phyloP scores from a whole-genome alignment of 2,888 invertebrate species.

The Ennomos quercinarius region DNA sequence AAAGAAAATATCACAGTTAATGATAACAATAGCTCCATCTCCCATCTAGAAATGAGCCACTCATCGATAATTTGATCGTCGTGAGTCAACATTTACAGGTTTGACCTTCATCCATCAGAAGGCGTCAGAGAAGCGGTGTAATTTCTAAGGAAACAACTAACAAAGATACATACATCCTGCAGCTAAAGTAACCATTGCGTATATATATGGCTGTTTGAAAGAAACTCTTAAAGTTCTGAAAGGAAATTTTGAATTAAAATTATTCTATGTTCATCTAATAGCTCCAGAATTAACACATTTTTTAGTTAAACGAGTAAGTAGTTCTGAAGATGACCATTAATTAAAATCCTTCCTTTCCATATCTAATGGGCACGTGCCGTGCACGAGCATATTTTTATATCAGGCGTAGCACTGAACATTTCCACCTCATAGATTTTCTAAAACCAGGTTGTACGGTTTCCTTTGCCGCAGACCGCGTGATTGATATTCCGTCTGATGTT shows the following conservation, averaged over 20 bases:
- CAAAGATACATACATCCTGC: slow-evolving; percentile 10
- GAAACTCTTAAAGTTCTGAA: no score
- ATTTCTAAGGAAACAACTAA: slow-evolving; percentile 46
- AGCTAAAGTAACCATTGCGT: neutral
- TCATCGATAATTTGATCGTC: slow-evolving; percentile 60
- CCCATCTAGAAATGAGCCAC: slow-evolving; percentile 20
- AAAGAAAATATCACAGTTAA: neutral
- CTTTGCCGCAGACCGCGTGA: slow-evolving; percentile 12
- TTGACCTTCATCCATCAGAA: slow-evolving; percentile 58
- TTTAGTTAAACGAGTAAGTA: no score
- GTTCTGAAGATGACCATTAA: no score
- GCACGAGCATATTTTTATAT: no score
- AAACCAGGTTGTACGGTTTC: slow-evolving; percentile 13
- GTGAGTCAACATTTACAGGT: slow-evolving; percentile 59
- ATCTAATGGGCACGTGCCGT: no score
- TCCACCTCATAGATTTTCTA: slow-evolving; percentile 3
- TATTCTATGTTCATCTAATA: no score
- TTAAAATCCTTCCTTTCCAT: no score
- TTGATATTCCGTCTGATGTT: slow-evolving; percentile 22
- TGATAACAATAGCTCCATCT: slow-evolving; percentile 14
- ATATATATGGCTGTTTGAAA: no score
- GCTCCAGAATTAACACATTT: no score
- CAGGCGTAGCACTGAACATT: no score
- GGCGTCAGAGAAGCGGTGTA: slow-evolving; percentile 43
- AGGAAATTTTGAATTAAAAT: no score